Evolutionary conservation across 2,113 vertebrate genomes (phyloP).

Genomic region (Pongo pygmaeus): DNA sequence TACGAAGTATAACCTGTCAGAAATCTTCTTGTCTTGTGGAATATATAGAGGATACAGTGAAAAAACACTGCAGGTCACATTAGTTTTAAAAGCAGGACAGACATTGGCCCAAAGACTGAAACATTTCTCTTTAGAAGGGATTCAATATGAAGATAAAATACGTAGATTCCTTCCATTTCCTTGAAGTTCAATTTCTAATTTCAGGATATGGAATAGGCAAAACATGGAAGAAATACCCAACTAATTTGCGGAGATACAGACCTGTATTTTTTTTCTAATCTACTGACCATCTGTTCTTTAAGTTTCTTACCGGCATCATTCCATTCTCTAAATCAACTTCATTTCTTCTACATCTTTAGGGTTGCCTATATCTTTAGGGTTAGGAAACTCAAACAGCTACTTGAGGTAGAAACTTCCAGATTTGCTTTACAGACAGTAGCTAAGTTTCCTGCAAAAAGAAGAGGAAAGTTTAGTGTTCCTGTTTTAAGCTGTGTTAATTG

Average conservation of each 20-base stretch:
- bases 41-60: background rate
- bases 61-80: background rate
- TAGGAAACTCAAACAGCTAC: background rate
- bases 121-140: conserved; percentile 46
- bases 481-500: conserved; percentile 5
- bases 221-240: background rate
- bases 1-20: background rate
- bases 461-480: background rate
- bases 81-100: background rate
- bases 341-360: background rate
- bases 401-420: background rate
- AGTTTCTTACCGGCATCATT: background rate
- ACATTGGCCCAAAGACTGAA: background rate
- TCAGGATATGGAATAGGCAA: background rate
- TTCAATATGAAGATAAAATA: background rate
- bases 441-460: background rate
- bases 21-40: background rate
- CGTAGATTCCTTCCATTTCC: background rate
- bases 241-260: background rate
- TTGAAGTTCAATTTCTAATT: background rate
- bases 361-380: background rate
- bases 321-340: background rate
- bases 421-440: conserved; percentile 2
- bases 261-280: background rate
- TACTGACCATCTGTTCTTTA: background rate